These are phyloP conservation scores for Monodelphis domestica DNA, from an alignment of 2,797 vertebrate species.

Conservation along the genomic window DNA sequence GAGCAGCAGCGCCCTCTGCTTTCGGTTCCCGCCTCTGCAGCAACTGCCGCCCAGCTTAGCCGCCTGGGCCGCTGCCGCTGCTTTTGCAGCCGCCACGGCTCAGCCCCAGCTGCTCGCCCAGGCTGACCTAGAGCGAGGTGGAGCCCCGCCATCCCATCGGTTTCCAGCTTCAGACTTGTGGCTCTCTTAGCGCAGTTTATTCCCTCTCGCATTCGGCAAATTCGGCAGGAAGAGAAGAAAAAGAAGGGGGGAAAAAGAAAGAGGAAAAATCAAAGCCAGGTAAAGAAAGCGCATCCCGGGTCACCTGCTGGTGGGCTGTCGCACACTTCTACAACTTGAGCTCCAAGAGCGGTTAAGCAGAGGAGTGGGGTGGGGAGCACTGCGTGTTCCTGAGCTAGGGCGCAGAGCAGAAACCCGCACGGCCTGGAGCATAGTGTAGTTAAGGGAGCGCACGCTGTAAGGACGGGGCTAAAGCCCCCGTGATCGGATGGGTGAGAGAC, in stretches of 20 bases:
- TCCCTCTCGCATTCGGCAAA: background rate
- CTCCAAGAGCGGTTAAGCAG: background rate
- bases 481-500: background rate
- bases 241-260: background rate
- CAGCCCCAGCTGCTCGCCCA: conserved; percentile 27
- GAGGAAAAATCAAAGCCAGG: conserved; percentile 9
- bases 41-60: conserved; percentile 40
- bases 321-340: background rate
- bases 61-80: conserved; percentile 54
- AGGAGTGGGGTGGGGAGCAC: background rate
- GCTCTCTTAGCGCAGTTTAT: background rate
- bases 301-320: conserved; percentile 70
- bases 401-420: background rate
- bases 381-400: background rate
- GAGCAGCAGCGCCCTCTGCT: conserved; percentile 76
- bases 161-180: background rate
- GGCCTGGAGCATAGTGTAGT: background rate
- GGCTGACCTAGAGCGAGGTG: no score
- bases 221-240: background rate
- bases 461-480: background rate
- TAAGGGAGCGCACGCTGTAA: accelerated
- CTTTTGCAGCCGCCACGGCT: conserved; percentile 38
- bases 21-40: conserved; percentile 4
- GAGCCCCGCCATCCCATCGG: background rate
- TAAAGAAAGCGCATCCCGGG: conserved; percentile 55